Conservation (phyloP, 2,113 vertebrate species). For the Ia io region DNA sequence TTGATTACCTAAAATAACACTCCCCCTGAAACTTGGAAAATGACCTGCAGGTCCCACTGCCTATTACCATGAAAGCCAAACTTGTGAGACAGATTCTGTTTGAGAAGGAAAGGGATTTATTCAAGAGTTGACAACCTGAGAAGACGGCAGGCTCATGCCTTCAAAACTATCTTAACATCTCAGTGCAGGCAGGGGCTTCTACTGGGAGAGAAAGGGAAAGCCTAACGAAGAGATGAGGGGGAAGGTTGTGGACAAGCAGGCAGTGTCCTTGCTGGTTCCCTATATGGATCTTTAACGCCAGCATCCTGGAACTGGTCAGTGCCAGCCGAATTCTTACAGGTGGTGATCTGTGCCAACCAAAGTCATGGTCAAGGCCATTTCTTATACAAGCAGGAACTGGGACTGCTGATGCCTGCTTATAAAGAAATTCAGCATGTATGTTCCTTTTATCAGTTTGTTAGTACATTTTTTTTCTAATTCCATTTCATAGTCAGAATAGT, state of each 20-base stretch:
- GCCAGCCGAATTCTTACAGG: neutral
- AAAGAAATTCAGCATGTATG: neutral
- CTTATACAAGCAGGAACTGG: neutral
- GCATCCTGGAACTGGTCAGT: neutral
- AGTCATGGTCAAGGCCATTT: neutral
- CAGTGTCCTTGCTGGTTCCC: neutral
- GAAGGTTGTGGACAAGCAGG: neutral
- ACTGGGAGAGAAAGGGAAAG: neutral
- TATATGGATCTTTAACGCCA: neutral
- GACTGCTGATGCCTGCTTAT: neutral
- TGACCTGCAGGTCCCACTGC: neutral
- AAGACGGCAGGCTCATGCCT: neutral
- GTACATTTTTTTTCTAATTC: neutral
- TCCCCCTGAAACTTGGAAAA: neutral
- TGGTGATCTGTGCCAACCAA: neutral
- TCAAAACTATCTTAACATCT: neutral
- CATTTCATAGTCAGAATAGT: neutral
- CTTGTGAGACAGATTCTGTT: neutral
- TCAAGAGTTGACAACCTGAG: neutral
- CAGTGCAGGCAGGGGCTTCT: neutral
- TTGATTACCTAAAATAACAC: neutral
- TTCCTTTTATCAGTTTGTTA: neutral
- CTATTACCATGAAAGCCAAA: neutral
- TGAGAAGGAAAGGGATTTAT: neutral
- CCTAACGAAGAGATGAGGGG: neutral